phyloP scores from a whole-genome alignment of 2,797 vertebrate genomes.

The Pampus argenteus region DNA sequence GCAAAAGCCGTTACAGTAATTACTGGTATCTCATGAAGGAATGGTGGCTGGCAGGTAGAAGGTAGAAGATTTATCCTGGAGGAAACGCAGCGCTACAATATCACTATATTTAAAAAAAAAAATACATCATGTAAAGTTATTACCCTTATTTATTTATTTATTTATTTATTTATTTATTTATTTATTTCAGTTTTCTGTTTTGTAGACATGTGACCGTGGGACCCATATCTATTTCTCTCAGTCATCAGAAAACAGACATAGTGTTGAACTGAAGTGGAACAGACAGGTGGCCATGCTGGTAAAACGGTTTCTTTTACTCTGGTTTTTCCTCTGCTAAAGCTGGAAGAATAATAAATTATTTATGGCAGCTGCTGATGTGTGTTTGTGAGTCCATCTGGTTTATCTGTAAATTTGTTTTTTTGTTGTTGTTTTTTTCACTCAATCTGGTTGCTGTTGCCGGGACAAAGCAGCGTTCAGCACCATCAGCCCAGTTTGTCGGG shows the following conservation, averaged over 20 bases:
- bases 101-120: background rate
- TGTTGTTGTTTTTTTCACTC: conserved; percentile 15
- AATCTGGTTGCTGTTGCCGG: conserved; percentile 34
- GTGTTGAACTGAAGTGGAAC: conserved; percentile 18
- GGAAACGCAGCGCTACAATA: background rate
- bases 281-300: conserved; percentile 20
- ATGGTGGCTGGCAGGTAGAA: conserved; percentile 16
- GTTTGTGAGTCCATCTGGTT: conserved; percentile 35
- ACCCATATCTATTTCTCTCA: background rate
- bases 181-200: conserved; percentile 9
- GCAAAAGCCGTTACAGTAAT: conserved; percentile 43
- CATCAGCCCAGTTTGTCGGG: conserved; percentile 32
- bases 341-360: conserved; percentile 66
- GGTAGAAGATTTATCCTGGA: conserved; percentile 24
- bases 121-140: conserved; percentile 10
- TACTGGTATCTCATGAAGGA: conserved; percentile 42
- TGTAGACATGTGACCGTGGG: background rate
- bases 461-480: conserved; percentile 68
- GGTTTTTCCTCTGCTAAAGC: conserved; percentile 17
- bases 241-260: background rate
- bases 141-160: background rate
- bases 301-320: conserved; percentile 12
- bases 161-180: no score
- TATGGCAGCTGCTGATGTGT: conserved; percentile 39
- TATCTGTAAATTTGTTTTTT: conserved; percentile 13